Conservation (phyloP, 1,140 invertebrate species). For the Trachelipus rathkii region DNA sequence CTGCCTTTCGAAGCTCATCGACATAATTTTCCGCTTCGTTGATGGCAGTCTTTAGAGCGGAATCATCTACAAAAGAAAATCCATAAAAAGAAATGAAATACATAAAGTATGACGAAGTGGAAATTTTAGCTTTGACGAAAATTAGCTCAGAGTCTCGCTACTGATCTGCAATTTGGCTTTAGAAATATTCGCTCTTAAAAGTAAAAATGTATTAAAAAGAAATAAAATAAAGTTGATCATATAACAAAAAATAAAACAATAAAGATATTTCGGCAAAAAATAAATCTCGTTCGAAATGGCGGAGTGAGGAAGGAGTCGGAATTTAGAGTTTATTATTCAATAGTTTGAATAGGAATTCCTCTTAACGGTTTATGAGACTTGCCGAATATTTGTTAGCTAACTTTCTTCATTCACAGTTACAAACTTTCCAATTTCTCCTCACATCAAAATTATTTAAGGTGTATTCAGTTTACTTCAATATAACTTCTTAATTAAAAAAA, state of each 20-base stretch:
- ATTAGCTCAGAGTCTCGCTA: not conserved
- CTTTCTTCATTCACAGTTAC: too few relatives aligned
- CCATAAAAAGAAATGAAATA: not conserved
- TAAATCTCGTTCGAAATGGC: too few relatives aligned
- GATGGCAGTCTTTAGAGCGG: not conserved
- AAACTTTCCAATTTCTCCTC: too few relatives aligned
- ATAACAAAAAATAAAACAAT: not conserved
- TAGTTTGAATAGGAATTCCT: too few relatives aligned
- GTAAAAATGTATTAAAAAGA: not conserved
- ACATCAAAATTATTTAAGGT: too few relatives aligned
- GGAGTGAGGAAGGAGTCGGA: too few relatives aligned
- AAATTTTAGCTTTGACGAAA: not conserved
- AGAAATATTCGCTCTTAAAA: not conserved
- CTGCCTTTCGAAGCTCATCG: not conserved
- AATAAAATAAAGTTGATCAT: not conserved
- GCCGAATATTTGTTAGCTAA: too few relatives aligned
- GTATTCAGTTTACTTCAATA: too few relatives aligned
- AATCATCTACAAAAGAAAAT: not conserved
- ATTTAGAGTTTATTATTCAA: too few relatives aligned
- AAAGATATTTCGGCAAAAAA: not conserved
- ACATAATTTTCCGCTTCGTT: constrained; percentile 4
- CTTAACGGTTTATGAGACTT: too few relatives aligned
- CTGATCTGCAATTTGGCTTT: too few relatives aligned
- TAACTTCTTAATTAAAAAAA: too few relatives aligned
- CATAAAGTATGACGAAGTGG: not conserved